Base-by-base conservation (phyloP, 2,113 vertebrate species). In the Chloebia gouldiae region DNA sequence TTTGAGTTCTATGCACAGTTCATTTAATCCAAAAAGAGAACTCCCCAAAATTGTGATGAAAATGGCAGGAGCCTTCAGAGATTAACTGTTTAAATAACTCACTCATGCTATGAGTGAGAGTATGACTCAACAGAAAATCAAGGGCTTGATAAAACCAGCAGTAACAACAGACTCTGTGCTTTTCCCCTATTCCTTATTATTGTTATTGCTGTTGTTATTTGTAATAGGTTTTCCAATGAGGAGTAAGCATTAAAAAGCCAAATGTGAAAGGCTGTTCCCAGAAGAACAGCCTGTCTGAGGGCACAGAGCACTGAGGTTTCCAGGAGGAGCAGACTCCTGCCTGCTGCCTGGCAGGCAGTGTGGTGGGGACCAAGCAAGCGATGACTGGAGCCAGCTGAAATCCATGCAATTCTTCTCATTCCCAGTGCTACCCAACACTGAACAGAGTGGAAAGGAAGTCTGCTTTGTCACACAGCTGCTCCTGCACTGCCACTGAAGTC, bases 361-460 rank as follows among this genome's bases (percentile, higher is more conserved):
- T 17, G 20, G 7, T 47, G 27, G 24, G 33, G 12, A 70, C 27
- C 35, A 27, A 45, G 20, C 12, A n/a, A 87, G 15, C 15, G 6
- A 11, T 0, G 1, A 3, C 20, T 33, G n/a, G 10, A 51, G 12
- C 21, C 47, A 54, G 11, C 7, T 13, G 44, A 75, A 78, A 79
- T 49, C 42, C 22, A 18, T 19, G 7, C 8, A 60, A 2, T 66
- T 77, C 6, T 66, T 73, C 35, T 78, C n/a, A 28, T 30, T 60
- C 30, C 11, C 21, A 18, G 24, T 65, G 51, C 31, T 50, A 13
- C 23, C 17, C 6, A 9, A 13, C 33, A 33, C 6, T 60, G 44
- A 90, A 59, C 1, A 0, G 7, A 45, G 15, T 1, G 8, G 50
- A 75, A 71, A 39, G 14, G 18, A 78, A 68, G 2, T 20, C 18